Evolutionary conservation across 2,888 invertebrate genomes (phyloP), one percentile per base, ranked within the genome.

Genomic region (Spatulosminthurus flaviceps): DNA sequence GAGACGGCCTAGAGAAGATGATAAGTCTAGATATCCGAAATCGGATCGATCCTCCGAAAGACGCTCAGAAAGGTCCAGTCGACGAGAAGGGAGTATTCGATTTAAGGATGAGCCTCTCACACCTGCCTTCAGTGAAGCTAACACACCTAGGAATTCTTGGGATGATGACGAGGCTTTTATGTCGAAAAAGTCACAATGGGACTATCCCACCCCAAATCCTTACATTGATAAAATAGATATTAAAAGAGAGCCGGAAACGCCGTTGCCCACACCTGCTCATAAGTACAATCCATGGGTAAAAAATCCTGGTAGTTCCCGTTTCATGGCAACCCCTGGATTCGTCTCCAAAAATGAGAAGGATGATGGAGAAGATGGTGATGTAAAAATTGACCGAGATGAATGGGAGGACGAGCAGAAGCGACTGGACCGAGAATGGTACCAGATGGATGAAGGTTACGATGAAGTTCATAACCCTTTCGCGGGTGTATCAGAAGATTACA

Each of bases 351-450:
- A 78, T 21, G 82, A 82, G 73, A 41, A 19, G 4, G 60, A 26
- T 0, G 89, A 87, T 88, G 90, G 88, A 88, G 88, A 86, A 86
- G 87, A 90, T 88, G 76, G 92, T 86, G 75, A 92, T 86, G 91
- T 91, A 91, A 92, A 93, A 69, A 91, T 92, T 29, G 95, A 96
- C 43, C 91, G 92, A 61, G 92, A 93, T 21, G 89, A 93, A 71
- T 97, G 96, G 96, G 94, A 95, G 87, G 94, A 94, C 86, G 96
- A 97, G 81, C 95, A 97, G 87, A 92, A 92, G 84, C 91, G 95
- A 83, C 88, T 97, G 1, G 98, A 99, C 87, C 90, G 99, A 78
- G 97, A 97, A 86, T 99, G 99, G 98, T 98, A 98, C 87, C 93
- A 93, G 82, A 92, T 97, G 89, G 98, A 96, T 85, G 97, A 98